A percentile compares a stretch with the other conserved stretches of the same genome.
Evolutionary conservation across 2,888 invertebrate genomes (phyloP).

Genomic region (Drosophila pullipes): DNA sequence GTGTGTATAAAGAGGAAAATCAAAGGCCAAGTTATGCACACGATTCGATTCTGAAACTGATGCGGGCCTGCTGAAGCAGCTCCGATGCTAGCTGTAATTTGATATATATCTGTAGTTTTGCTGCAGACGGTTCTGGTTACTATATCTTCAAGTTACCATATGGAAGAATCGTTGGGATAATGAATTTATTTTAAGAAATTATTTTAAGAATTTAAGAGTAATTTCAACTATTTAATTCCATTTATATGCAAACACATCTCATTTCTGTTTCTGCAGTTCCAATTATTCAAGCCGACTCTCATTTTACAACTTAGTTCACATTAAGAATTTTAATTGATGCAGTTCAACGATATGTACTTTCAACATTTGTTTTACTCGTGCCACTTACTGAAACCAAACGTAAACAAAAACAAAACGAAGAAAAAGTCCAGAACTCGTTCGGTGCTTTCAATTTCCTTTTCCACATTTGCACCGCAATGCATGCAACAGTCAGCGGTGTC

Average conservation of each 20-base stretch:
- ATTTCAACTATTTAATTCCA: background rate
- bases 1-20: slow-evolving; percentile 1
- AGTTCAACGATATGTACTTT: background rate
- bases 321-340: slow-evolving; percentile 3
- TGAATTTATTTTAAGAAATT: background rate
- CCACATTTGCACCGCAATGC: slow-evolving; percentile 38
- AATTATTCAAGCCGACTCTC: background rate
- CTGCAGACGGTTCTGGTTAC: background rate
- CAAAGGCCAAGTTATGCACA: slow-evolving; percentile 17
- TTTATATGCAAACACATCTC: background rate
- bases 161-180: background rate
- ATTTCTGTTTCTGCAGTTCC: background rate
- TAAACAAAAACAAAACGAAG: slow-evolving; percentile 14
- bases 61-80: background rate
- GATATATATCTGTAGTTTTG: background rate
- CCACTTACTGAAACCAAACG: slow-evolving; percentile 38
- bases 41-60: background rate
- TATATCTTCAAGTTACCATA: background rate
- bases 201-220: background rate
- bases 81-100: background rate
- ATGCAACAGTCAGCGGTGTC: slow-evolving; percentile 42
- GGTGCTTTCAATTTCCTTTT: slow-evolving; percentile 15
- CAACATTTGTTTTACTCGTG: background rate
- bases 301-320: background rate
- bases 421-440: slow-evolving; percentile 12